Base-by-base conservation (phyloP, 2,888 invertebrate genomes). In the Netelia virgata region DNA sequence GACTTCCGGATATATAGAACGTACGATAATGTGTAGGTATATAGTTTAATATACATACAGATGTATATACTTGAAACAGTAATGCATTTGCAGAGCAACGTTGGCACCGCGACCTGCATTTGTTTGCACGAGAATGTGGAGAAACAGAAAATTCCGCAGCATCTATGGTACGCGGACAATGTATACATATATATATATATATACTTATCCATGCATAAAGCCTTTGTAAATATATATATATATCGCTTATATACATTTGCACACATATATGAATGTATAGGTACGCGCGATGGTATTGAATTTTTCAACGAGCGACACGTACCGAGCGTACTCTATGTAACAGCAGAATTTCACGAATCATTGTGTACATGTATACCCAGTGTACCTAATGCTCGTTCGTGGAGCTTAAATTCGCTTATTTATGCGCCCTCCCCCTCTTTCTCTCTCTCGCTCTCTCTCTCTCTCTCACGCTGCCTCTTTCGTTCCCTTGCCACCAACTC, bases 281-380 rank as follows among this genome's bases (percentile, higher is more conserved):
- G 61, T 55, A 23, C 53, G 50, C 41, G 59, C n/a, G n/a, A n/a
- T n/a, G 63, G 55, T 75, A 74, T 83, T 78, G 69, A 74, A 83
- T 78, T 83, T 83, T 83, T 73, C 28, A 73, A 74, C 63, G 69
- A 74, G 61, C 36, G 16, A 74, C 68, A 74, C 69, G 69, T 59
- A 72, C 43, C 63, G 61, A 43, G 47, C 11, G 50, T 18, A 59
- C 6, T 20, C 69, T 64, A 41, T 69, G 64, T 43, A 57, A 20
- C 28, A 70, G 43, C 53, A 41, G 59, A 76, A 79, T 76, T 70
- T 79, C 23, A 36, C 64, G 57, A 53, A 36, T 28, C 20, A 64
- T 75, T 64, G 10, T 41, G 57, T 61, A 63, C 28, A 18, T 41
- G 8, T 53, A 11, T 70, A 41, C 36, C 6, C 36, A 36, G 53